Evolutionary conservation across 2,797 vertebrate species (phyloP).

Genomic region (Anguilla pacifica): DNA sequence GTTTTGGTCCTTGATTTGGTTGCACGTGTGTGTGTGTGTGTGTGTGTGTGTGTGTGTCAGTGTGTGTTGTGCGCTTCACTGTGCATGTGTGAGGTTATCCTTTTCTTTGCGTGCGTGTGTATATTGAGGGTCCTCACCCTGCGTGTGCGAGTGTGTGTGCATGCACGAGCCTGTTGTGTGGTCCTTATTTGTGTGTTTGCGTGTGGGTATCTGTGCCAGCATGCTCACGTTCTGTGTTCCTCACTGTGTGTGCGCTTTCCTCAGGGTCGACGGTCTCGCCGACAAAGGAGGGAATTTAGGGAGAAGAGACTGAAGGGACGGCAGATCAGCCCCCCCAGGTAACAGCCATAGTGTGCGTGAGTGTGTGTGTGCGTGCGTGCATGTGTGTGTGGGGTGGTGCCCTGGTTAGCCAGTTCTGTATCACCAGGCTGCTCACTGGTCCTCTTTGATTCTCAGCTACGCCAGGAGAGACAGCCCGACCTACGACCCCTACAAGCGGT

Average conservation of each 20-base stretch:
- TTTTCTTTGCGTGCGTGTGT: not conserved
- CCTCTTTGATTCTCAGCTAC: conserved; percentile 72
- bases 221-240: conserved; percentile 11
- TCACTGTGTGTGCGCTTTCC: not conserved
- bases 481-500: conserved; percentile 95
- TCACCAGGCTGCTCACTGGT: not conserved
- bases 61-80: not conserved
- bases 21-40: not conserved
- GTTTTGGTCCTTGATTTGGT: not conserved
- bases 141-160: not conserved
- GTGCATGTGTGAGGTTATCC: not conserved
- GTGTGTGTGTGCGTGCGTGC: not conserved
- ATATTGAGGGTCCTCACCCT: not conserved
- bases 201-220: not conserved
- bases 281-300: conserved; percentile 92
- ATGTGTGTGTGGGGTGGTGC: not conserved
- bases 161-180: not conserved
- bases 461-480: conserved; percentile 96
- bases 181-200: conserved; percentile 11
- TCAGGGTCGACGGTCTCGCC: conserved; percentile 90
- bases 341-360: conserved; percentile 25
- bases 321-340: conserved; percentile 98
- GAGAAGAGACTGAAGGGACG: conserved; percentile 93
- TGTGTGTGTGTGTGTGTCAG: not conserved
- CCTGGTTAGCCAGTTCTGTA: not conserved